Evolutionary conservation across 2,888 invertebrate species (phyloP), one percentile per base, ranked within the genome.

Genomic region (Hypena proboscidalis): DNA sequence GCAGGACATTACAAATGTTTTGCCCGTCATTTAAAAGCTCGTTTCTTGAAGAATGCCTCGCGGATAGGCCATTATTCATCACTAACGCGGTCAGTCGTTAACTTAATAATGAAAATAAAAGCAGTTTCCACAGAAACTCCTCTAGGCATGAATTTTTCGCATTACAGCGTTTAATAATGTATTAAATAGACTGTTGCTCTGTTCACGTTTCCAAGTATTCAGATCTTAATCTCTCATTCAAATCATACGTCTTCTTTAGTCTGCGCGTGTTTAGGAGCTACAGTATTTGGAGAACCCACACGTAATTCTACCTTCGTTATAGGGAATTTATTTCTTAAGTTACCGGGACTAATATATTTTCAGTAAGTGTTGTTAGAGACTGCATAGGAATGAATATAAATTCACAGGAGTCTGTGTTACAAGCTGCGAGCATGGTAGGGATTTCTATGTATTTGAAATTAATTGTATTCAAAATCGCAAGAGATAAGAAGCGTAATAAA

Each of bases 31-130:
- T 70, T 72, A 65, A 64, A 67, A 62, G 50, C 59, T 62, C 63
- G 62, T 66, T 61, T 64, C 53, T 60, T 49, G 44, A 58, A 55
- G 52, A 58, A 54, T 58, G 58, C 63, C 57, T 60, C 32, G 54
- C 51, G 55, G 62, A 67, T 58, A 64, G 48, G 53, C 64, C 66
- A 75, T 76, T 71, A 76, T 70, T 70, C 71, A 70, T 65, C 62
- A 60, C 64, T 71, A 74, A 79, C 70, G 72, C 60, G 58, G 56
- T 42, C 35, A 57, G 65, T 61, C 53, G 54, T 61, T 66, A 58
- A 49, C 35, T 40, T 52, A 49, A 66, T 61, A 56, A 63, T 61
- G 57, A 55, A 61, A 63, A 57, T 64, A 60, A 55, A 61, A 53
- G 55, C 53, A 32, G 44, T 34, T 33, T 51, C 26, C 57, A 41